Conservation (phyloP, 2,797 vertebrate genomes). For the Cheirogaleus major region DNA sequence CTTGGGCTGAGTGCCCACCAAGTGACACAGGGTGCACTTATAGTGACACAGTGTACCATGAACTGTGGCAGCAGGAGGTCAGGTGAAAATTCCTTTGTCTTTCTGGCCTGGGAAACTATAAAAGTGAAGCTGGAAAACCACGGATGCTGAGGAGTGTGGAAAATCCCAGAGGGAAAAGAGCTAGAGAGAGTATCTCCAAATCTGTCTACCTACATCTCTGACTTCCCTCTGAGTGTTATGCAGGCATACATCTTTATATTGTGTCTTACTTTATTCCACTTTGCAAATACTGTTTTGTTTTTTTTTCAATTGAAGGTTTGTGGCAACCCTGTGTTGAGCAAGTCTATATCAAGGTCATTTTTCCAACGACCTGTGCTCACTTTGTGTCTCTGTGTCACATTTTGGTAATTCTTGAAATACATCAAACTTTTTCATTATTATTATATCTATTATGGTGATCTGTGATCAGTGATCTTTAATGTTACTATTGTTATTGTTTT, state of each 20-base stretch:
- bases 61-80: background rate
- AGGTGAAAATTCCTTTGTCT: background rate
- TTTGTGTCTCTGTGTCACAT: background rate
- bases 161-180: background rate
- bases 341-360: background rate
- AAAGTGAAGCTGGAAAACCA: background rate
- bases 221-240: background rate
- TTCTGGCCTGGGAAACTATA: background rate
- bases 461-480: background rate
- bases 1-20: background rate
- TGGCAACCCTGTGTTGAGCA: background rate
- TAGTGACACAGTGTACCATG: background rate
- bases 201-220: background rate
- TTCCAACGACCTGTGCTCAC: background rate
- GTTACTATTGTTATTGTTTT: background rate
- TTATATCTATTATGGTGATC: background rate
- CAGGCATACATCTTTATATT: background rate
- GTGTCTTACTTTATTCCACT: background rate
- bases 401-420: background rate
- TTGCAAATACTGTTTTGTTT: background rate
- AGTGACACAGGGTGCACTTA: background rate
- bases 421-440: background rate
- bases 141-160: background rate
- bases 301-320: background rate
- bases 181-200: background rate